Base-by-base conservation (phyloP, 2,113 vertebrate genomes). In the Malurus alboscapulatus region DNA sequence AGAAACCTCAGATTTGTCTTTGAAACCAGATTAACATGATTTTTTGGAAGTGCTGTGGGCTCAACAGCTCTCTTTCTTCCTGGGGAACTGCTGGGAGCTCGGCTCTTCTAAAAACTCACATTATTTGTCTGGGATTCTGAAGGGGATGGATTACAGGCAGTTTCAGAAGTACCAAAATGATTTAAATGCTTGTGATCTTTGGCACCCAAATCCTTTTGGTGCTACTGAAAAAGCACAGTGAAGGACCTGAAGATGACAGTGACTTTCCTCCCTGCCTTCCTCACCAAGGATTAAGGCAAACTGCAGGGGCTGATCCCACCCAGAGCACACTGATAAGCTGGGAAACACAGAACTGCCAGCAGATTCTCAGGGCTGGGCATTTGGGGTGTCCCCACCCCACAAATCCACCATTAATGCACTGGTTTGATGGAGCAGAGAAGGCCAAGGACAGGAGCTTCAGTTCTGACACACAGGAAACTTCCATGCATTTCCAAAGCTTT, bases 221-320 rank as follows among this genome's bases (percentile, higher is more conserved):
- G 40, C 73, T 84, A n/a, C 84, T 59, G 10, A 63, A 85, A 76
- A 30, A 53, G 45, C 2, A 1, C 0, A 0, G 19, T 19, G 45
- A 38, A 86, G 44, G 45, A 84, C 17, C 38, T 45, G 22, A 3
- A 47, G 30, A 29, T 58, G 65, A 58, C 71, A 4, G 6, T 8
- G 42, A 59, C 50, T 68, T 88, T 58, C 44, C 71, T 89, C 34
- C 47, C 51, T 3, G 7, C 57, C 53, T 65, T 69, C 63, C 65
- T 47, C 90, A 3, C 47, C 63, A 82, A 48, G 68, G 48, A 75
- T 67, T 84, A 91, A 95, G 86, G 80, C 95, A 92, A 81, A 72
- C 89, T 53, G 58, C 88, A 73, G 76, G 88, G 83, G 58, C 40
- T 80, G 54, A 66, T 47, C 69, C 83, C 12, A 1, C 5, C 40